phyloP scores from a whole-genome alignment of 2,888 invertebrate species.

The Phymatocera aterrima region DNA sequence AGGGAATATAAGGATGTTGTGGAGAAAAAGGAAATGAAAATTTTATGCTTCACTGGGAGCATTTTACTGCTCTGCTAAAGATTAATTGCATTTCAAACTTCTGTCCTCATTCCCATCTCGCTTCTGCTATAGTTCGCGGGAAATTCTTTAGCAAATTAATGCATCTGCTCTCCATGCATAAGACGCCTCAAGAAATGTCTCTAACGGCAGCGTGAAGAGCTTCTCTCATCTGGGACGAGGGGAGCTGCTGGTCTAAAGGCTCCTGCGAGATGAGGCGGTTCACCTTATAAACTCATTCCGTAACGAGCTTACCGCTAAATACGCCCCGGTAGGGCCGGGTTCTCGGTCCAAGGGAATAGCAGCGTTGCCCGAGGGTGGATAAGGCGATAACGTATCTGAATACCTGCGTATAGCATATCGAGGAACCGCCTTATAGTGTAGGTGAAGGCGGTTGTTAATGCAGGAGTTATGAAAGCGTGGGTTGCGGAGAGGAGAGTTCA shows the following conservation, averaged over 20 bases:
- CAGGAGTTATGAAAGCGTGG: constrained; percentile 46
- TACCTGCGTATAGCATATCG: constrained; percentile 37
- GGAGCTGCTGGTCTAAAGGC: too few relatives aligned
- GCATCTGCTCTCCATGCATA: too few relatives aligned
- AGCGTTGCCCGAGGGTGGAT: constrained; percentile 37
- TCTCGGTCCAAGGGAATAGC: constrained; percentile 38
- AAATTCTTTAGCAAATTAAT: background rate
- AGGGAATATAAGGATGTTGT: too few relatives aligned
- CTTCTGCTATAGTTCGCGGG: background rate
- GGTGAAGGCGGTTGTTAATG: constrained; percentile 46
- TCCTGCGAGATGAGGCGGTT: too few relatives aligned
- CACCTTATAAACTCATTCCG: constrained; percentile 44
- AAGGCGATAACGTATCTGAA: constrained; percentile 43
- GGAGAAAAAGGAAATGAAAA: too few relatives aligned
- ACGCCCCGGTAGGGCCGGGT: constrained; percentile 43
- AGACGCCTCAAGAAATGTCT: constrained; percentile 3
- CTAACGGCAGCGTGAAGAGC: background rate
- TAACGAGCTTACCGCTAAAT: constrained; percentile 44
- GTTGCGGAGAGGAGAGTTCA: constrained; percentile 11
- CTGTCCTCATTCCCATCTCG: background rate
- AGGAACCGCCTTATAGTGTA: constrained; percentile 35
- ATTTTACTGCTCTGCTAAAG: background rate
- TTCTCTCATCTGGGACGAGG: background rate
- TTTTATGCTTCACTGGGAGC: background rate
- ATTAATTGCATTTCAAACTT: constrained; percentile 23